A percentile compares a stretch with the other conserved stretches of the same genome.
Conservation (phyloP, 2,797 vertebrate genomes). For the Thalassophryne amazonica region DNA sequence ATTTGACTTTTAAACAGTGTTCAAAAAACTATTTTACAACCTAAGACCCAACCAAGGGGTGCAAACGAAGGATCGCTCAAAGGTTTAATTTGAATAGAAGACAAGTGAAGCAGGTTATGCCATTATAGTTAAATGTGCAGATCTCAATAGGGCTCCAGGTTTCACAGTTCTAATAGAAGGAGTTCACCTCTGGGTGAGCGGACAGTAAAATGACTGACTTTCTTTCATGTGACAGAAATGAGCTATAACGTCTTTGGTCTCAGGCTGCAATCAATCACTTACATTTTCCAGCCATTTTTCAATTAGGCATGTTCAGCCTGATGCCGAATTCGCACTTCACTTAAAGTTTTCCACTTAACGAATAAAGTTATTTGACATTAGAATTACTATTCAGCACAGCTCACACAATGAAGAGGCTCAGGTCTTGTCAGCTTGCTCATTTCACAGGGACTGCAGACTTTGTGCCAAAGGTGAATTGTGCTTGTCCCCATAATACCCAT, state of each 20-base stretch:
- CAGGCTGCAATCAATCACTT: constrained; percentile 60
- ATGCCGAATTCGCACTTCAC: constrained; percentile 19
- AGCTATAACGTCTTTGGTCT: constrained; percentile 43
- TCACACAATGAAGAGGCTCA: background rate
- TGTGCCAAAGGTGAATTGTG: background rate
- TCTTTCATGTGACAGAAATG: constrained; percentile 41
- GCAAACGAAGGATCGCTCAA: constrained; percentile 42
- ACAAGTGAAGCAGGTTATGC: constrained; percentile 38
- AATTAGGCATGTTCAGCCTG: constrained; percentile 51
- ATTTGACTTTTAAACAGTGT: constrained; percentile 51
- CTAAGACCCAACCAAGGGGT: background rate
- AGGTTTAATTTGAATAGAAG: constrained; percentile 60
- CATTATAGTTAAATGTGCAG: constrained; percentile 51
- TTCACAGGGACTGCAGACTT: background rate
- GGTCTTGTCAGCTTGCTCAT: background rate
- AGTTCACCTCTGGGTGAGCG: constrained; percentile 45
- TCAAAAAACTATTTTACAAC: constrained; percentile 36
- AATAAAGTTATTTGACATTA: background rate
- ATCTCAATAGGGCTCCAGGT: constrained; percentile 42
- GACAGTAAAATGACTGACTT: constrained; percentile 59
- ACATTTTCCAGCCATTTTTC: constrained; percentile 51
- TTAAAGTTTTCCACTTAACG: constrained; percentile 31
- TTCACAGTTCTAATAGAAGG: constrained; percentile 58
- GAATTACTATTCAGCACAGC: constrained; percentile 9
- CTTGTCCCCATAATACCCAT: background rate